Conservation (phyloP, 2,113 vertebrate species). For the Tragelaphus buxtoni region DNA sequence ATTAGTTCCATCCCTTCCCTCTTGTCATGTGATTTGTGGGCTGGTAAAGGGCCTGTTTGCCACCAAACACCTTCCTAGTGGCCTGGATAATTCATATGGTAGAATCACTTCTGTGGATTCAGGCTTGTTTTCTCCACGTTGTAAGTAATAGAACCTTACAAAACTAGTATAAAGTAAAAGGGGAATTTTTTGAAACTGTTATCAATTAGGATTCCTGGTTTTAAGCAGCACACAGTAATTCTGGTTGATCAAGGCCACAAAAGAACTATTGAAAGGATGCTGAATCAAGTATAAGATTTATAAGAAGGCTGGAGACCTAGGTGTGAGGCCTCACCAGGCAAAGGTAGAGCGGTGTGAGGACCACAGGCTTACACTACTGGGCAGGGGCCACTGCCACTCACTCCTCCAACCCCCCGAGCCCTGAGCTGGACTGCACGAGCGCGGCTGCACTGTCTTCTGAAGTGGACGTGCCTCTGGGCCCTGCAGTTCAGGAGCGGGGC, state of each 20-base stretch:
- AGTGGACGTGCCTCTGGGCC: no score
- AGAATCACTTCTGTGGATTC: neutral
- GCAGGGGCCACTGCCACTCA: fast-evolving
- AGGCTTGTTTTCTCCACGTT: neutral
- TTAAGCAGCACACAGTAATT: neutral
- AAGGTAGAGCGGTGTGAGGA: neutral
- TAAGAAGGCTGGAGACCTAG: neutral
- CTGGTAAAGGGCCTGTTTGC: neutral
- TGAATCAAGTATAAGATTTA: neutral
- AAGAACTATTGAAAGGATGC: neutral
- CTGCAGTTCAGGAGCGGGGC: neutral
- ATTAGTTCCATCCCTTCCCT: neutral
- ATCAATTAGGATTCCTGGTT: neutral
- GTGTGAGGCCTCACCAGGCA: neutral
- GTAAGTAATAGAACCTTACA: neutral
- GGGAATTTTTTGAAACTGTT: neutral
- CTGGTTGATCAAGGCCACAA: neutral
- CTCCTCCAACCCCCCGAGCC: neutral
- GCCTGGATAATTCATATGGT: neutral
- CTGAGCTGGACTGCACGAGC: neutral
- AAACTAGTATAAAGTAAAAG: neutral
- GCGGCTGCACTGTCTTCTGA: no score
- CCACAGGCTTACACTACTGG: fast-evolving
- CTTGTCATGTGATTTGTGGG: neutral
- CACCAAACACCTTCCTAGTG: neutral